Evolutionary conservation across 2,797 vertebrate species (phyloP).

Genomic region (Brachymystax lenok): DNA sequence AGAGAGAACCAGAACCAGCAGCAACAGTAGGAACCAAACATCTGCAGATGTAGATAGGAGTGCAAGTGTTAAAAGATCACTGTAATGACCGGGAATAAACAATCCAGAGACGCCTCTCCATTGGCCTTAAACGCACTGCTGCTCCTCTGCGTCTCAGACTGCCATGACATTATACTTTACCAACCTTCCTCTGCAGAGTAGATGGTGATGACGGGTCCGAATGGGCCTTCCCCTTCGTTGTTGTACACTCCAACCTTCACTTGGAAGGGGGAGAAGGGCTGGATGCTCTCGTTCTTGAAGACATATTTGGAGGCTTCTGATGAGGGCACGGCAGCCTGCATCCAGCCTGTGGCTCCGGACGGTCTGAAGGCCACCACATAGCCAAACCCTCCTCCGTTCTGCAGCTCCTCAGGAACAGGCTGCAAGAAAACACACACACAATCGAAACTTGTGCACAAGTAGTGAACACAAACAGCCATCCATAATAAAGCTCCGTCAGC

Average conservation of each 20-base stretch:
- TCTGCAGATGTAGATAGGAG: conserved; percentile 43
- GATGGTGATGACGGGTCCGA: conserved; percentile 86
- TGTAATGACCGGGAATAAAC: background rate
- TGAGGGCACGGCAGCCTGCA: conserved; percentile 93
- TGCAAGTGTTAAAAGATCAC: conserved; percentile 15
- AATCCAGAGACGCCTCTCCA: background rate
- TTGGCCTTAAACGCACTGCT: background rate
- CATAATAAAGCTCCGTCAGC: conserved; percentile 40
- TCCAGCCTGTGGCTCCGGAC: conserved; percentile 88
- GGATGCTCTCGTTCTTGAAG: conserved; percentile 94
- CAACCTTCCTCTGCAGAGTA: conserved; percentile 96
- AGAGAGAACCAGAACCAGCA: conserved; percentile 11
- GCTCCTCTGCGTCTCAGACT: background rate
- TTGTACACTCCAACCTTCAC: conserved; percentile 97
- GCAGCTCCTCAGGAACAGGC: conserved; percentile 95
- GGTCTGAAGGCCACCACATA: conserved; percentile 96
- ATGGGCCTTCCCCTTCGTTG: conserved; percentile 93
- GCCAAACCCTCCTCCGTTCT: conserved; percentile 93
- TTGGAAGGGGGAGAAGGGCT: conserved; percentile 93
- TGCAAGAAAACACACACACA: conserved; percentile 51
- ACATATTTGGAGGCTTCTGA: conserved; percentile 87
- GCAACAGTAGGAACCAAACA: background rate
- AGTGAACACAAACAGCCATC: conserved; percentile 35
- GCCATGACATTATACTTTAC: conserved; percentile 16
- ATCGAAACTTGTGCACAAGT: background rate